These are phyloP conservation scores for Cylas formicarius DNA, from an alignment of 1,140 invertebrate species.

Conservation along the genomic window DNA sequence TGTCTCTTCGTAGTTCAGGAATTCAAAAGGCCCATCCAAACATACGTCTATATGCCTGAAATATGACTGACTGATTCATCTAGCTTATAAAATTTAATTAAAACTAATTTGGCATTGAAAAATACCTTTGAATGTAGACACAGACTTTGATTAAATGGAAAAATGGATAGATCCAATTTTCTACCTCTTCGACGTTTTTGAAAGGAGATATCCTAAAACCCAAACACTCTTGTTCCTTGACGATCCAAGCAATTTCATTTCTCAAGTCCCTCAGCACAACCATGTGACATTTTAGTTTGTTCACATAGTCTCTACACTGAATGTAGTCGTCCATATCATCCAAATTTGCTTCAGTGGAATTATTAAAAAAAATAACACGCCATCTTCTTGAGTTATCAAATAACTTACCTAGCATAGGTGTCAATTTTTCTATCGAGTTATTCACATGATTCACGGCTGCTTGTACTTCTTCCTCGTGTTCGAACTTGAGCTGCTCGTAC, in stretches of 20 bases:
- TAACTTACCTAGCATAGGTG: constrained; percentile 53
- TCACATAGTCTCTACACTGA: constrained; percentile 50
- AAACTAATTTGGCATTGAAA: not conserved
- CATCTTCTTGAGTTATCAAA: not conserved
- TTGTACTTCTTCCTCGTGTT: constrained; percentile 70
- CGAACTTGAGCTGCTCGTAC: constrained; percentile 70
- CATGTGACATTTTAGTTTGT: constrained; percentile 64
- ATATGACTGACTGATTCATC: not conserved
- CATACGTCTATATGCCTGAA: constrained; percentile 67
- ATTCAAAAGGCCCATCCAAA: constrained; percentile 86
- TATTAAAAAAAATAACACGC: not conserved
- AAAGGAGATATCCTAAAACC: constrained; percentile 69
- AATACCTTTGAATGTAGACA: constrained; percentile 60
- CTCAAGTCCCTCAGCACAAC: constrained; percentile 66
- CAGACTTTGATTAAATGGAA: constrained; percentile 55
- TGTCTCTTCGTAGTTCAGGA: constrained; percentile 64
- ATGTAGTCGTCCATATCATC: constrained; percentile 64
- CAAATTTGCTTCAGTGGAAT: constrained; percentile 33
- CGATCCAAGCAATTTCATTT: constrained; percentile 73
- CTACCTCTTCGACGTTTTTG: constrained; percentile 65
- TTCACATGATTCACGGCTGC: constrained; percentile 61
- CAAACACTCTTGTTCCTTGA: constrained; percentile 80
- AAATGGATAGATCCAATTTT: constrained; percentile 61
- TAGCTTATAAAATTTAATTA: not conserved
- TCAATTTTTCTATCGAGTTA: constrained; percentile 55